Evolutionary conservation across 1,140 invertebrate genomes (phyloP).

Genomic region (Panagrolaimus sp.): DNA sequence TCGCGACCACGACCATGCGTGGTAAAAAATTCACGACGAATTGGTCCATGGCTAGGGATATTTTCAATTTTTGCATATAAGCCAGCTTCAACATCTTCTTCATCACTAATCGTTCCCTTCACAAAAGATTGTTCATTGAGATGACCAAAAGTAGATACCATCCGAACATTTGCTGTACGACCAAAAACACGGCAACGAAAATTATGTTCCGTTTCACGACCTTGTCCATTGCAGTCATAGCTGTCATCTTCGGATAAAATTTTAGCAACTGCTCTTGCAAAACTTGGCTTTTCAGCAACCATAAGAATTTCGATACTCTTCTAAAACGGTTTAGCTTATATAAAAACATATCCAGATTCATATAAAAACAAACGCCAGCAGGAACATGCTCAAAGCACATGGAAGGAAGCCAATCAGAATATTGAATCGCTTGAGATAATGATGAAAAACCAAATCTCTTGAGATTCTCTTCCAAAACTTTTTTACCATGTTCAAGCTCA

Average conservation of each 20-base stretch:
- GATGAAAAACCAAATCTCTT: background rate
- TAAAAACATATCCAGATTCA: too few species aligned
- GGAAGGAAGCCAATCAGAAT: background rate
- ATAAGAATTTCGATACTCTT: background rate
- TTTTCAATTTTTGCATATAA: too few species aligned
- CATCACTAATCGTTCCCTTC: too few species aligned
- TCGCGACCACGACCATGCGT: background rate
- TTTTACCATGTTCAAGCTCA: constrained; percentile 14
- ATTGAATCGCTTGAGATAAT: background rate
- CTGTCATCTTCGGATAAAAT: background rate
- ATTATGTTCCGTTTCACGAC: too few species aligned
- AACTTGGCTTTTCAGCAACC: background rate
- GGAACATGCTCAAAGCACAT: too few species aligned
- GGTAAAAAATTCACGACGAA: background rate
- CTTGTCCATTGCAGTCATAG: background rate
- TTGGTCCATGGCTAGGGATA: too few species aligned
- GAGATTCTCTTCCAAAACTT: background rate
- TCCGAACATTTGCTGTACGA: too few species aligned
- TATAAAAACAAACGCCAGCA: too few species aligned
- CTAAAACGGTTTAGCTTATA: background rate
- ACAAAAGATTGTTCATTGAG: too few species aligned
- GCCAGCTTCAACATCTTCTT: too few species aligned
- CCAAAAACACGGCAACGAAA: too few species aligned
- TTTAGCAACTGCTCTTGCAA: background rate
- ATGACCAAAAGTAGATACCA: too few species aligned